phyloP scores from a whole-genome alignment of 2,888 invertebrate species.

The Ophion obscuratus region DNA sequence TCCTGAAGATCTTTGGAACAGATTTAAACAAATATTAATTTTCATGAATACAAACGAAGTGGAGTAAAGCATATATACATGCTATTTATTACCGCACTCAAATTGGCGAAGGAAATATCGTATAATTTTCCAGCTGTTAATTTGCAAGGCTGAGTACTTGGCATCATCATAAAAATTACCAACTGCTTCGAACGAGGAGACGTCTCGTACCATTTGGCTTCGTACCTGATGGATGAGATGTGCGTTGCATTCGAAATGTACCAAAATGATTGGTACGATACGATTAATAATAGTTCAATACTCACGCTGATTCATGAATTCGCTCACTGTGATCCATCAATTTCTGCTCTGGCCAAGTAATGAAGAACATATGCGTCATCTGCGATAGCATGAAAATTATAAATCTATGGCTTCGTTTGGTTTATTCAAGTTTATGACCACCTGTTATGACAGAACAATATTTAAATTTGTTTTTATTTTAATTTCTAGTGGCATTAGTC shows the following conservation, averaged over 20 bases:
- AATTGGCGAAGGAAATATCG: not conserved
- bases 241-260: not conserved
- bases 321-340: slow-evolving; percentile 56
- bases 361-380: slow-evolving; percentile 53
- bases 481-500: not conserved
- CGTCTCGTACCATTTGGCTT: not conserved
- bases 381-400: slow-evolving; percentile 44
- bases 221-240: not conserved
- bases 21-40: no score
- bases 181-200: not conserved
- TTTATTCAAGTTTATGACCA: slow-evolving; percentile 49
- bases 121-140: not conserved
- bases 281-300: not conserved
- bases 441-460: not conserved
- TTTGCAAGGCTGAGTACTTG: not conserved
- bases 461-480: not conserved
- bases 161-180: not conserved
- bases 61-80: not conserved
- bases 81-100: not conserved
- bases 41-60: no score
- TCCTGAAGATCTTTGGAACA: no score
- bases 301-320: slow-evolving; percentile 54
- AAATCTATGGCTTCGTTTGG: slow-evolving; percentile 53
- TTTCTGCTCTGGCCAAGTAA: slow-evolving; percentile 60
- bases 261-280: not conserved